Evolutionary conservation across 2,888 invertebrate species (phyloP), one percentile per base, ranked within the genome.

Genomic region (Lottia gigantea): DNA sequence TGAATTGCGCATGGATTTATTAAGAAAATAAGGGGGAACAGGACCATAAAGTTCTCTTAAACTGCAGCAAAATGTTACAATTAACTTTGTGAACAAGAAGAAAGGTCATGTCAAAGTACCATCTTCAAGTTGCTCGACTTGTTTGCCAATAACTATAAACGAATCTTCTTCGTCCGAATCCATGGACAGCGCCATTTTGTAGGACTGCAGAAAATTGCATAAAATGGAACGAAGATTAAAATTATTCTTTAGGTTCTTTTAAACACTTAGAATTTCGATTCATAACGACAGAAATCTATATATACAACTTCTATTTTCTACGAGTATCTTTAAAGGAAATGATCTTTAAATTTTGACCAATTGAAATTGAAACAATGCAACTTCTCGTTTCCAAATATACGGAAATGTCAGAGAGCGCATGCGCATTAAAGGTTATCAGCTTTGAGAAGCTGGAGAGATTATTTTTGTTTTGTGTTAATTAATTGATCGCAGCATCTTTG

Each of bases 111-210:
- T 26, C 14, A 46, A 64, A 72, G 80, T 89, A 95, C 96, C 95
- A 91, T 95, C 95, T 85, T 95, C 95, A 71, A 94, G 91, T 0
- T 93, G 93, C 45, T 95, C 94, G 62, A 97, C 89, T 0, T 95
- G 92, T 62, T 93, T 95, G 31, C 97, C 96, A 87, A 93, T 94
- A n/a, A 91, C 90, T 86, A 90, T 92, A 89, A 92, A 92, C 73
- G 79, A 78, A 67, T 83, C 83, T 40, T 85, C 83, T 64, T 85
- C 83, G 67, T 82, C 82, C 0, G 80, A 81, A 72, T 83, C 82
- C 62, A 69, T 69, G 70, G 75, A 65, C n/a, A 75, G 76, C 46
- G 79, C 76, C 77, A 79, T 82, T 64, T 72, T 76, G 16, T 47
- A 26, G n/a, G 45, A 31, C 55, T 12, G 55, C 55, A 55, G 55